Base-by-base conservation (phyloP, 2,888 invertebrate genomes). In the Xiphydria camelus region DNA sequence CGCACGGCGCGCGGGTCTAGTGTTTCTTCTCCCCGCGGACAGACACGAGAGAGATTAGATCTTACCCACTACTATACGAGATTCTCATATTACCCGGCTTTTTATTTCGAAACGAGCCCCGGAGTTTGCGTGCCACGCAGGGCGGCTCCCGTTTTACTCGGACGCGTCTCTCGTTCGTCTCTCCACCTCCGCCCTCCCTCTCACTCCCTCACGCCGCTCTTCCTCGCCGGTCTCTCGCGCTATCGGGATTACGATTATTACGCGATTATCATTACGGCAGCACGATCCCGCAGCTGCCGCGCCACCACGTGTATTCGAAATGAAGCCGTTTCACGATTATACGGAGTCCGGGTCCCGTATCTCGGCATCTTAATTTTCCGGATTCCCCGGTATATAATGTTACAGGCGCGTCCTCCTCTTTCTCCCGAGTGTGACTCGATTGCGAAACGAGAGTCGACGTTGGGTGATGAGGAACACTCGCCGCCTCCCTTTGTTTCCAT, bases 11-110 rank as follows among this genome's bases (percentile, higher is more conserved):
- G 35, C 50, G 62, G 64, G 68, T 68, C 66, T 67, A 70, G 66
- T 67, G 68, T 69, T 68, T 65, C n/a, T n/a, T n/a, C 66, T 62
- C 59, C 62, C 62, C 58, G 62, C 55, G 64, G 61, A 70, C 63
- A 63, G 68, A 66, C 66, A 62, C 59, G 57, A 55, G 47, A n/a
- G n/a, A 70, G 70, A 71, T 71, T 70, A 71, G 66, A 70, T 71
- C 71, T 71, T 61, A 65, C 62, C 57, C 62, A 66, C 69, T 68
- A 64, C 69, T 63, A 66, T 62, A 65, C 62, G 62, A 70, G 64
- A 66, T 59, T 70, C 70, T 71, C 70, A 66, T 71, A 68, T 71
- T 71, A 71, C 70, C 58, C 57, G 53, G 56, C 61, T 58, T 60
- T 60, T 64, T 57, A 56, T 60, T 54, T 49, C 47, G 42, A 54